Conservation (phyloP, 2,113 vertebrate genomes). For the Poecile atricapillus region DNA sequence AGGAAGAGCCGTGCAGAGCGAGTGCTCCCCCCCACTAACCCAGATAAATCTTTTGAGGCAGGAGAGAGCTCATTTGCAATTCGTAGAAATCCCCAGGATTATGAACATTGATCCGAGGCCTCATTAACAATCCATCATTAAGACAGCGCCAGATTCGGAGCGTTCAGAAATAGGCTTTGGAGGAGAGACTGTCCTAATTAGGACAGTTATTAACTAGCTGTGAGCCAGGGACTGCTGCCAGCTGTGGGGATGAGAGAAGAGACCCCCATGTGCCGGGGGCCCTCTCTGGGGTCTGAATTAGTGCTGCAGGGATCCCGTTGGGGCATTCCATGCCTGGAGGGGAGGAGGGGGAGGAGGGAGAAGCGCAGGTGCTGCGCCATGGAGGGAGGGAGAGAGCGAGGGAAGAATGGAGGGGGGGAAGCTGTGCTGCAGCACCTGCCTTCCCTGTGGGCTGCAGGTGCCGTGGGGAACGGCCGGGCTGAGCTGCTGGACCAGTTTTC, state of each 20-base stretch:
- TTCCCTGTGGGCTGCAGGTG: neutral
- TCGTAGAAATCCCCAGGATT: slow-evolving; percentile 52
- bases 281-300: neutral
- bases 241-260: neutral
- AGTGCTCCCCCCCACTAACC: neutral
- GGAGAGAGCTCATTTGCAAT: slow-evolving; percentile 21
- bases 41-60: slow-evolving; percentile 22
- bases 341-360: neutral
- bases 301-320: accelerated
- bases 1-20: neutral
- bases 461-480: accelerated
- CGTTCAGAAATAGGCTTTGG: slow-evolving; percentile 41
- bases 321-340: neutral
- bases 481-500: neutral
- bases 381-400: neutral
- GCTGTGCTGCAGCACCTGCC: neutral
- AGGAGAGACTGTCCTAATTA: slow-evolving; percentile 43
- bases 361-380: neutral
- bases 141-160: slow-evolving; percentile 4
- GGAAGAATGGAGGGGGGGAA: neutral
- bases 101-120: slow-evolving; percentile 38
- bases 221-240: slow-evolving; percentile 14
- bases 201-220: slow-evolving; percentile 37
- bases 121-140: slow-evolving; percentile 51
- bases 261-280: neutral